Conservation (phyloP, 2,797 vertebrate genomes). For the Sebastes umbrosus region DNA sequence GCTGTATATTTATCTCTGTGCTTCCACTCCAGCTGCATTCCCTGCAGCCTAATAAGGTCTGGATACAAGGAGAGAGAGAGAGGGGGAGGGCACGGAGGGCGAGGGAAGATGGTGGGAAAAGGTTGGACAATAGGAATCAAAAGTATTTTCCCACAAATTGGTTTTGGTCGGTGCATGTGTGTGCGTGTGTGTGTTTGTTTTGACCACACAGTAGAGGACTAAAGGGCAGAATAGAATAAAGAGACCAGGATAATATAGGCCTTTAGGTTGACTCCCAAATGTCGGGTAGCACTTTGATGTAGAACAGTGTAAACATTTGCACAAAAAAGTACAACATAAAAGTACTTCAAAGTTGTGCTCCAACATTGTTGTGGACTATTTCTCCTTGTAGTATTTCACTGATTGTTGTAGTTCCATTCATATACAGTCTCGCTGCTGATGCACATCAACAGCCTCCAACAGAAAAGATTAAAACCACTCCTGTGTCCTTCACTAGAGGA, state of each 20-base stretch:
- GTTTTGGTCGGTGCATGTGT: slow-evolving; percentile 21
- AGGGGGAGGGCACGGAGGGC: not conserved
- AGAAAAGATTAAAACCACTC: not conserved
- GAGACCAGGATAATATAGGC: not conserved
- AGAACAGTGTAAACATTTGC: slow-evolving; percentile 14
- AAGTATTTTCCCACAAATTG: slow-evolving; percentile 68
- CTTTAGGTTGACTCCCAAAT: slow-evolving; percentile 14
- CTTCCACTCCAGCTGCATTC: slow-evolving; percentile 36
- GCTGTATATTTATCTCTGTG: slow-evolving; percentile 72
- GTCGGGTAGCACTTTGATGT: slow-evolving; percentile 53
- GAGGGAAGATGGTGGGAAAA: slow-evolving; percentile 51
- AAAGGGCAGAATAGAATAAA: slow-evolving; percentile 23
- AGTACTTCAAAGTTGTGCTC: slow-evolving; percentile 47
- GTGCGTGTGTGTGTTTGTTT: not conserved
- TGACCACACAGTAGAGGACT: slow-evolving; percentile 5
- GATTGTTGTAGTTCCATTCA: slow-evolving; percentile 20
- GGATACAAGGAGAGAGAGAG: not conserved
- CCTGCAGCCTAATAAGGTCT: slow-evolving; percentile 74
- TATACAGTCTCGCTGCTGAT: slow-evolving; percentile 1
- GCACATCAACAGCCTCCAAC: slow-evolving; percentile 27
- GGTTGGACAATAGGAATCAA: slow-evolving; percentile 30
- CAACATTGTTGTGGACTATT: not conserved
- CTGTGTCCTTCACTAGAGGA: not conserved
- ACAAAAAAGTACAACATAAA: slow-evolving; percentile 16
- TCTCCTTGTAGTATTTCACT: not conserved